These are phyloP conservation scores for Calameuta idolon DNA, from an alignment of 2,888 invertebrate genomes.

Conservation along the genomic window DNA sequence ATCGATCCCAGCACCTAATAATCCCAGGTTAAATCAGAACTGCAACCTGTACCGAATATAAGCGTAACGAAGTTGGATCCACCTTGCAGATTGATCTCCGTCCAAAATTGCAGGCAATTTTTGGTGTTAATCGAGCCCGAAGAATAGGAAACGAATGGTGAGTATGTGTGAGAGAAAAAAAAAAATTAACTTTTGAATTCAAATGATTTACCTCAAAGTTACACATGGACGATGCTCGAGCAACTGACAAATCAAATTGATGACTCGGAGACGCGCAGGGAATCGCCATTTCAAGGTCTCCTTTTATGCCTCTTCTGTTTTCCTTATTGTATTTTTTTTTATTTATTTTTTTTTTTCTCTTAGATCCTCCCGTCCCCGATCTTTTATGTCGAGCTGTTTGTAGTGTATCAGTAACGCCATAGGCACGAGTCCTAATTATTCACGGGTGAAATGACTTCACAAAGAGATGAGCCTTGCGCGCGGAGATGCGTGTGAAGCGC, in stretches of 20 bases:
- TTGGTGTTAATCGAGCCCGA: background rate
- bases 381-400: constrained; percentile 34
- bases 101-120: background rate
- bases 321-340: constrained; percentile 22
- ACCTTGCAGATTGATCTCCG: background rate
- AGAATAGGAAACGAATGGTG: background rate
- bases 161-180: too few relatives aligned
- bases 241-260: background rate
- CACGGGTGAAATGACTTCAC: constrained; percentile 33
- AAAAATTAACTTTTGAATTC: background rate
- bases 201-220: background rate
- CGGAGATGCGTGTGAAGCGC: background rate
- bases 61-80: background rate
- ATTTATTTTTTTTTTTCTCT: constrained; percentile 18
- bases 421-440: constrained; percentile 48
- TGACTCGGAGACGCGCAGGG: constrained; percentile 36
- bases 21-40: background rate
- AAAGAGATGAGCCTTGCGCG: constrained; percentile 4
- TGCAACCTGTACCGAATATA: background rate
- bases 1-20: background rate
- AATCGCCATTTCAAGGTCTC: constrained; percentile 52
- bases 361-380: constrained; percentile 10
- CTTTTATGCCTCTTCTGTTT: constrained; percentile 37
- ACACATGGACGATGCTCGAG: background rate
- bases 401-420: constrained; percentile 24